These are phyloP conservation scores for Silurus meridionalis DNA, from an alignment of 2,113 vertebrate genomes.

Conservation along the genomic window DNA sequence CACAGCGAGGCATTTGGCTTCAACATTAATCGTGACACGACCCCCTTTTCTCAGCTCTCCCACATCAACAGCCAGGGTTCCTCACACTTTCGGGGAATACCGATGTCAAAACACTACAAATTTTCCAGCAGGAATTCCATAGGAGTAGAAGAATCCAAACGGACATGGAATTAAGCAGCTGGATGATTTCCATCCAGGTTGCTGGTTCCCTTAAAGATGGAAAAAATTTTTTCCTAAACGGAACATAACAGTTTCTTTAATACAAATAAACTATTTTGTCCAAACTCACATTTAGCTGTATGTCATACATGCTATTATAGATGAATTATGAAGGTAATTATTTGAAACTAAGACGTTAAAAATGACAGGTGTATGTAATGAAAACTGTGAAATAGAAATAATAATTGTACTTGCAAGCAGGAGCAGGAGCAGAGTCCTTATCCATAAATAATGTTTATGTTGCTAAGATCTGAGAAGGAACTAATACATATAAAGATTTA, in stretches of 20 bases:
- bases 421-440: neutral
- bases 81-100: conserved; percentile 26
- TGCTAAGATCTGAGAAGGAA: neutral
- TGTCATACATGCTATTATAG: neutral
- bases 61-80: conserved; percentile 39
- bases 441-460: neutral
- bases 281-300: neutral
- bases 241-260: neutral
- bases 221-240: neutral
- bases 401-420: neutral
- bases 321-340: neutral
- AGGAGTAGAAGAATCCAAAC: neutral
- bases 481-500: too few relatives aligned
- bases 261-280: neutral
- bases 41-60: conserved; percentile 37
- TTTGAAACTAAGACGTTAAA: neutral
- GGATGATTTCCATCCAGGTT: neutral
- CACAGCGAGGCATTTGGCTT: conserved; percentile 47
- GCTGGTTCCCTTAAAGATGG: neutral
- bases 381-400: neutral
- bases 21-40: conserved; percentile 38
- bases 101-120: conserved; percentile 40
- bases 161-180: neutral
- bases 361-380: neutral
- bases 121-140: conserved; percentile 53